Base-by-base conservation (phyloP, 2,113 vertebrate genomes). In the Syrrhaptes paradoxus region DNA sequence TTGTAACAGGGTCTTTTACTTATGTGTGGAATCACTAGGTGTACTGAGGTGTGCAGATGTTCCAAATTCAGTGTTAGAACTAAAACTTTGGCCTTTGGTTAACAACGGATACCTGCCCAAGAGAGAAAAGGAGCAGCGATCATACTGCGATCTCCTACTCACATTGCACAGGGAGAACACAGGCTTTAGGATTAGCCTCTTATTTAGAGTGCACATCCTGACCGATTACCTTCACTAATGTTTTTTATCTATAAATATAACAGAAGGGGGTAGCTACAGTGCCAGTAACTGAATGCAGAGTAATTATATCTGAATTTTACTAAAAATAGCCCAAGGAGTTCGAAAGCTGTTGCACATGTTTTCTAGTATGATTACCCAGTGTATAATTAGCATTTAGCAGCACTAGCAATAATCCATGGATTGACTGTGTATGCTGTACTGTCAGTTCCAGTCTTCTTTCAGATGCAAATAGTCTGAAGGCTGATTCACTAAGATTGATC, bases 21-120 rank as follows among this genome's bases (percentile, higher is more conserved):
- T 10, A 0, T 13, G 28, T 54, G 5, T 31, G 59, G 25, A 5
- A 21, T 71, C 48, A 58, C 17, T 7, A 3, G 38, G 51, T 13
- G 1, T 18, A 10, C 19, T 7, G 38, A 5, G 11, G 14, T 8
- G 19, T 3, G 25, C 36, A 10, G 1, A 17, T 2, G 19, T 55
- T 57, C 52, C 36, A 10, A 4, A 32, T 3, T 15, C 38, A 25
- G 0, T 3, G 1, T 2, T 19, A n/a, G 5, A 20, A 59, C 25
- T 20, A 12, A 45, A 48, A 51, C 73, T 59, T 3, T 13, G 41
- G 54, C 72, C 43, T 61, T 38, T 12, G 81, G 15, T 13, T 43
- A 18, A 17, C 31, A 9, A 0, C 0, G 17, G 43, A 29, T 31
- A 5, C 16, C 41, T 36, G 68, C 29, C n/a, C 0, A 0, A 21